phyloP scores from a whole-genome alignment of 2,113 vertebrate species.

The Cavia aperea region DNA sequence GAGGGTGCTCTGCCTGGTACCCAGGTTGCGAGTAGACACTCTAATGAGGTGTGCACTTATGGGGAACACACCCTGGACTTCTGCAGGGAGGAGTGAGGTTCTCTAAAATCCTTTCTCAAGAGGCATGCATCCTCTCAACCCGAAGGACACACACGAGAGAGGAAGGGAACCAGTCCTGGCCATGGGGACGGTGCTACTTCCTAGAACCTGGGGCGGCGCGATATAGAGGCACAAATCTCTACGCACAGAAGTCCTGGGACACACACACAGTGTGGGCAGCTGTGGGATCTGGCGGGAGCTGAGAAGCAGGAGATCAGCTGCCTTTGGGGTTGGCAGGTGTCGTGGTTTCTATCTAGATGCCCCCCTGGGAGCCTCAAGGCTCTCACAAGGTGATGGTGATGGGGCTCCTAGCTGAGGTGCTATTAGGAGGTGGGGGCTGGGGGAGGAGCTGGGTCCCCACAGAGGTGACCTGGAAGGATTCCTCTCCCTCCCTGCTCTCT shows the following conservation, averaged over 20 bases:
- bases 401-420: not conserved
- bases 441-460: not conserved
- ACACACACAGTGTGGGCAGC: accelerated
- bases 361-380: not conserved
- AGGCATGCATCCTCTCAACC: not conserved
- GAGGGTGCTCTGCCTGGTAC: accelerated
- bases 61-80: accelerated
- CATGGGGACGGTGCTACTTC: accelerated
- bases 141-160: not conserved
- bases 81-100: not conserved
- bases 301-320: accelerated
- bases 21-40: not conserved
- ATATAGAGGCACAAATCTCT: too few species aligned
- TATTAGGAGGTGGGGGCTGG: not conserved
- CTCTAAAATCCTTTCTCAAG: not conserved
- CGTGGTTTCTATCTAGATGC: not conserved
- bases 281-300: accelerated
- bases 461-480: not conserved
- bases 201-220: accelerated
- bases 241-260: accelerated
- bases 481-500: not conserved
- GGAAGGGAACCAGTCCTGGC: not conserved
- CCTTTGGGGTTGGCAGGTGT: too few species aligned
- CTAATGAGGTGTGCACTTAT: accelerated
- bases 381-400: not conserved